phyloP scores from a whole-genome alignment of 1,140 invertebrate species.

The Ptiloglossa arizonensis region DNA sequence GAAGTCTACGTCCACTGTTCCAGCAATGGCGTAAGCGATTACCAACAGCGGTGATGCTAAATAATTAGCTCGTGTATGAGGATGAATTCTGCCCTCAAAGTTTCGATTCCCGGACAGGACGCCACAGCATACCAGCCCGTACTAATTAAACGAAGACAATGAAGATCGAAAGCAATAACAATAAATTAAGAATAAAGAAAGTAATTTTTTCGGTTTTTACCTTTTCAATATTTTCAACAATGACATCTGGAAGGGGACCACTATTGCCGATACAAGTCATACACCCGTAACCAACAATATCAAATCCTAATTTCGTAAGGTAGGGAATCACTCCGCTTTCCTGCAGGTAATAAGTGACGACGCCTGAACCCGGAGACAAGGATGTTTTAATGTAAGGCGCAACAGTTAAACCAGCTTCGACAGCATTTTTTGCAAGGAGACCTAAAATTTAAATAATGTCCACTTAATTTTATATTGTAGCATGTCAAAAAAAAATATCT shows the following conservation, averaged over 20 bases:
- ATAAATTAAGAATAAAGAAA: neutral
- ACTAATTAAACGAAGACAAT: conserved; percentile 79
- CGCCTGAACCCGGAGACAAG: conserved; percentile 97
- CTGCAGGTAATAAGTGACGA: conserved; percentile 97
- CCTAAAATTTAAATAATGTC: conserved; percentile 82
- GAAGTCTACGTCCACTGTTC: conserved; percentile 97
- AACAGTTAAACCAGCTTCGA: conserved; percentile 93
- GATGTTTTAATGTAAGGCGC: conserved; percentile 98
- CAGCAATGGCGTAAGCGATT: conserved; percentile 98
- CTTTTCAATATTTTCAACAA: conserved; percentile 96
- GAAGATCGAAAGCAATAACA: neutral
- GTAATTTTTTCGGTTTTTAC: conserved; percentile 76
- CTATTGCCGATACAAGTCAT: conserved; percentile 99
- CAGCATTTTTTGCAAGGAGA: conserved; percentile 96
- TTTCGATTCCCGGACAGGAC: conserved; percentile 98
- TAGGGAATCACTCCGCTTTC: conserved; percentile 94
- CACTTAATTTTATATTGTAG: neutral
- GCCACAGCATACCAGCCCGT: conserved; percentile 96
- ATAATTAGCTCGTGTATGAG: conserved; percentile 97
- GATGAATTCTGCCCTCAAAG: conserved; percentile 98
- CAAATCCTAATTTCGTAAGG: conserved; percentile 94
- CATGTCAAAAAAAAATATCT: neutral
- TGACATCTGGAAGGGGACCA: conserved; percentile 94
- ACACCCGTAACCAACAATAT: conserved; percentile 97
- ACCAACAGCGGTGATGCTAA: conserved; percentile 97